Conservation (phyloP, 1,140 invertebrate genomes). For the Paralvinella palmiformis region DNA sequence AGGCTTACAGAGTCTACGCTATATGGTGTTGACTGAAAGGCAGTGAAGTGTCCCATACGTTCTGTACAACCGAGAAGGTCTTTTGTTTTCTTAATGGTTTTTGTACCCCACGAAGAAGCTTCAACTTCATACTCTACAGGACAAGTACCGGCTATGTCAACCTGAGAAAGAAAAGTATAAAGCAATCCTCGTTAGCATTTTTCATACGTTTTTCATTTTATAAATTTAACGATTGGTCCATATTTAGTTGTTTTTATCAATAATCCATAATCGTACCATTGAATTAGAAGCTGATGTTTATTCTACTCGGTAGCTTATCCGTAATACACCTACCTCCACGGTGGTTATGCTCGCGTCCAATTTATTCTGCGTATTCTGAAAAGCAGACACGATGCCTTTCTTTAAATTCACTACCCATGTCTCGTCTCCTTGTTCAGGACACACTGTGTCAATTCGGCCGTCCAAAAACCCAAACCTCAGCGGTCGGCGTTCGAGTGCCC, state of each 20-base stretch:
- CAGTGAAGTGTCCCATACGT: conserved; percentile 59
- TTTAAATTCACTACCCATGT: conserved; percentile 83
- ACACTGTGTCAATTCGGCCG: conserved; percentile 52
- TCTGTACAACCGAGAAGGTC: conserved; percentile 67
- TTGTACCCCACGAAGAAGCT: conserved; percentile 62
- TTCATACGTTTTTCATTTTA: no score
- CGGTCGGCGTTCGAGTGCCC: conserved; percentile 39
- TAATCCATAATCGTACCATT: no score
- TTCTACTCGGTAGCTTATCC: no score
- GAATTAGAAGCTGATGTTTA: no score
- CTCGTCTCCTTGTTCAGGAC: conserved; percentile 57
- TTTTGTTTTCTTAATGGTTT: conserved; percentile 72
- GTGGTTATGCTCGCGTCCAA: not conserved
- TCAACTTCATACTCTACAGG: conserved; percentile 68
- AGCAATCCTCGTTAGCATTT: no score
- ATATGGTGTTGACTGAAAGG: conserved; percentile 39
- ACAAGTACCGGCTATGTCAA: conserved; percentile 79
- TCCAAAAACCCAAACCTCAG: conserved; percentile 58
- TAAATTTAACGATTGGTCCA: no score
- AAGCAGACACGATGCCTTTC: conserved; percentile 73
- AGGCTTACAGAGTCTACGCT: conserved; percentile 35
- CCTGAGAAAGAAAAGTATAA: no score
- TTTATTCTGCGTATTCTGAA: conserved; percentile 69
- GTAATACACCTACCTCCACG: conserved; percentile 2
- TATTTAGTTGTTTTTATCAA: no score